Percentiles rank a stretch among this genome's conserved stretches.
phyloP scores from a whole-genome alignment of 2,113 vertebrate species.

The Pseudorhombus dupliciocellatus region DNA sequence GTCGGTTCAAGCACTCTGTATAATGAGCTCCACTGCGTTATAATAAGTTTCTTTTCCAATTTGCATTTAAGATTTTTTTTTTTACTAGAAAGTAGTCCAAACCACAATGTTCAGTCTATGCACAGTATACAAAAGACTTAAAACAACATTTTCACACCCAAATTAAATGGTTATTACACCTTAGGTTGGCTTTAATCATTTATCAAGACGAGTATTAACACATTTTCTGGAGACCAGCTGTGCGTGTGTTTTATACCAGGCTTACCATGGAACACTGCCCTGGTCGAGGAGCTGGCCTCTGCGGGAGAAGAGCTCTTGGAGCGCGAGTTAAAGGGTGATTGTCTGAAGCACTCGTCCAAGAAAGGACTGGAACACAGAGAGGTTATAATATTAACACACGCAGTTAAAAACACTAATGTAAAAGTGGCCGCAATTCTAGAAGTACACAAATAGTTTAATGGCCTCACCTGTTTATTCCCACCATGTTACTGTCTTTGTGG shows the following conservation, averaged over 20 bases:
- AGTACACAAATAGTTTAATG: background rate
- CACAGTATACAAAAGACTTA: too few relatives aligned
- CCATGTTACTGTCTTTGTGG: constrained; percentile 91
- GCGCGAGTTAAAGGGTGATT: constrained; percentile 95
- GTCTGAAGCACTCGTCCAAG: constrained; percentile 97
- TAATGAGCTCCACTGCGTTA: constrained; percentile 11
- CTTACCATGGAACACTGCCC: constrained; percentile 87
- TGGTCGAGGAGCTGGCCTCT: constrained; percentile 87
- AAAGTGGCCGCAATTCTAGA: background rate
- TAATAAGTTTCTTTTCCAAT: background rate
- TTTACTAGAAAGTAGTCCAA: too few relatives aligned
- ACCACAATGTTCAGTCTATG: too few relatives aligned
- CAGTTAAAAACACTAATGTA: background rate
- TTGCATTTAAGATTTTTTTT: too few relatives aligned
- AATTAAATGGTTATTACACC: too few relatives aligned
- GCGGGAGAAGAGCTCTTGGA: constrained; percentile 92
- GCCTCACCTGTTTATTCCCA: constrained; percentile 90
- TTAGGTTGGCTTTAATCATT: too few relatives aligned
- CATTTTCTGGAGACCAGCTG: too few relatives aligned
- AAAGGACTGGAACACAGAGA: constrained; percentile 86
- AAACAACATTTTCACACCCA: too few relatives aligned
- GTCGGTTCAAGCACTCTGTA: constrained; percentile 3
- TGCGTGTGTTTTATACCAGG: constrained; percentile 12
- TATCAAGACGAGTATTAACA: too few relatives aligned
- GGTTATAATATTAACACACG: background rate